These are phyloP conservation scores for Oncorhynchus keta DNA, from an alignment of 2,113 vertebrate genomes.

Conservation along the genomic window DNA sequence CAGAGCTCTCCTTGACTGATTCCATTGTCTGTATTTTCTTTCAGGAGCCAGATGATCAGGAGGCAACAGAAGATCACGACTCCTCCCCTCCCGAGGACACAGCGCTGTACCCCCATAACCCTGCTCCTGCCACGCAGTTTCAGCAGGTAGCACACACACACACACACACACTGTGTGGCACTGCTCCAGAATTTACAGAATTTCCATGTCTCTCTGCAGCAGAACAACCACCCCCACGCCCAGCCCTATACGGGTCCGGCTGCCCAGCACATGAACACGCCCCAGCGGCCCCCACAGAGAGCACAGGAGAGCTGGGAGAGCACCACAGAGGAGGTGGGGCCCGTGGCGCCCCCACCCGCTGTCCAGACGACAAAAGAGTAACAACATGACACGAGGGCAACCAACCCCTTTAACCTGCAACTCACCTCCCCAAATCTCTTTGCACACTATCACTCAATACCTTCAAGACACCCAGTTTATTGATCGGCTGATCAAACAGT, in stretches of 20 bases:
- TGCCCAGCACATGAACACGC: slow-evolving; percentile 92
- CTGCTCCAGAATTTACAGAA: not conserved
- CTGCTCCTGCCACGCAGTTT: slow-evolving; percentile 82
- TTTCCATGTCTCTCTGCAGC: slow-evolving; percentile 16
- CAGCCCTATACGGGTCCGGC: slow-evolving; percentile 90
- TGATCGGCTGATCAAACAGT: not conserved
- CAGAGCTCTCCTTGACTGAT: not conserved
- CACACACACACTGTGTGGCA: not conserved
- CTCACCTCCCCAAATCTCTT: slow-evolving; percentile 1
- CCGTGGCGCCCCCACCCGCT: slow-evolving; percentile 53
- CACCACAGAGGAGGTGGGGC: slow-evolving; percentile 79
- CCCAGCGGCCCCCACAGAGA: slow-evolving; percentile 86
- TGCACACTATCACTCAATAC: slow-evolving; percentile 14
- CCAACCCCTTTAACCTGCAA: slow-evolving; percentile 31
- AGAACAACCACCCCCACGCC: slow-evolving; percentile 90
- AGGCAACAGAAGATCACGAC: slow-evolving; percentile 87
- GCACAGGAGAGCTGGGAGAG: slow-evolving; percentile 91
- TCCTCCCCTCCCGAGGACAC: slow-evolving; percentile 90
- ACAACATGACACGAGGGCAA: slow-evolving; percentile 16
- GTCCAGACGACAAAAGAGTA: slow-evolving; percentile 88
- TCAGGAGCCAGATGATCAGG: slow-evolving; percentile 89
- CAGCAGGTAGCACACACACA: slow-evolving; percentile 75
- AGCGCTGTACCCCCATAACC: slow-evolving; percentile 81
- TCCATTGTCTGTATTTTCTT: slow-evolving; percentile 11
- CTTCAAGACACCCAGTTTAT: not conserved